Base-by-base conservation (phyloP, 1,140 invertebrate genomes). In the Copidosoma floridanum region DNA sequence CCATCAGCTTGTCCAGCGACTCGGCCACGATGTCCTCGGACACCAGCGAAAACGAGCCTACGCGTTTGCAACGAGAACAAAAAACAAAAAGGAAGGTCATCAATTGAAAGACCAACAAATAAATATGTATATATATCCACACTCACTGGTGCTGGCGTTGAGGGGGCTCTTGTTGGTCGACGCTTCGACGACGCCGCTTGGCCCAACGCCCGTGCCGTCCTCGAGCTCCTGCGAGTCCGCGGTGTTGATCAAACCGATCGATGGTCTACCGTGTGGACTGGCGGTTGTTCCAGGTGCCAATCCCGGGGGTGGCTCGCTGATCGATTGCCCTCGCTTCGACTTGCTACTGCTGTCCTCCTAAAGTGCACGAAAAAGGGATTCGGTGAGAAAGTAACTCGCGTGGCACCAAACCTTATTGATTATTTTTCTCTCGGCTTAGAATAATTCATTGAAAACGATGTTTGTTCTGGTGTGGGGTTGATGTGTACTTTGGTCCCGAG, bases 1-100 rank as follows among this genome's bases (percentile, higher is more conserved):
- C 88, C 67, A 93, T 84, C 7, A 96, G 81, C 63, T 88, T 86
- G 10, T 94, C 91, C 27, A 97, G 74, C 0, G 89, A 81, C 69
- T 95, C 93, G 0, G 90, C 89, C 20, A 86, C 68, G 47, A 90
- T 80, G 52, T 86, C 84, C 41, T 88, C 88, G 35, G 78, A 70
- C 54, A 70, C 77, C 74, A 41, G 5, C 61, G 57, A 56, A 63
- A 16, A 62, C 26, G 51, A 63, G 63, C 60, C 58, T 8, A 55
- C 23, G n/a, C n/a, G n/a, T n/a, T n/a, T n/a, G 3, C 10, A 29
- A 14, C 12, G 7, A 6, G 2, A 32, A 20, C 8, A 53, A 14
- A 55, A 41, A 54, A 53, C n/a, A n/a, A n/a, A n/a, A 11, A 46
- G 24, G 11, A 27, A 21, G 14, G 24, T 20, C 37, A 24, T 14